A percentile compares a stretch with the other conserved stretches of the same genome.
Evolutionary conservation across 2,888 invertebrate genomes (phyloP).

Genomic region (Hirudinaria manillensis): DNA sequence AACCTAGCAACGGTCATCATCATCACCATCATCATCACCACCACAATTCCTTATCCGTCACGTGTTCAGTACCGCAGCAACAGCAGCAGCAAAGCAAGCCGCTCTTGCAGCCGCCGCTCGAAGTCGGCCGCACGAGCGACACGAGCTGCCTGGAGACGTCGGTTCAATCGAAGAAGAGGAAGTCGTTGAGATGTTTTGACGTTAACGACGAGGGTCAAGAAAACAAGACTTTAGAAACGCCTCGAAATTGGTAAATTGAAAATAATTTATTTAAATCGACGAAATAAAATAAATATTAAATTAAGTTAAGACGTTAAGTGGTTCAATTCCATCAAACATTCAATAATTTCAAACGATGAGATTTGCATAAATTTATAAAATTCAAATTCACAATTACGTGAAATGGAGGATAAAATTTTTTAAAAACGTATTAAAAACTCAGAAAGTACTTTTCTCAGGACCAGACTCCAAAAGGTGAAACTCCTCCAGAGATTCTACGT

Average conservation of each 20-base stretch:
- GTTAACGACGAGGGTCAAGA: neutral
- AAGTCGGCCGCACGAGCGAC: neutral
- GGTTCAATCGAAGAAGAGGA: conserved; percentile 1
- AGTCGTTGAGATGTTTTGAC: conserved; percentile 16
- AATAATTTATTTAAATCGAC: neutral
- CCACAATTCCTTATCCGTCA: neutral
- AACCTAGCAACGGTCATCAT: conserved; percentile 36
- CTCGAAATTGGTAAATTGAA: neutral
- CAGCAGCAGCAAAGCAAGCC: neutral
- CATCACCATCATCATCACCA: neutral
- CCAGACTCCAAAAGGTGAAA: conserved; percentile 22
- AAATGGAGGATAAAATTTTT: too few species aligned
- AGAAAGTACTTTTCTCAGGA: too few species aligned
- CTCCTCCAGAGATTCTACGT: conserved; percentile 23
- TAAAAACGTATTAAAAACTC: too few species aligned
- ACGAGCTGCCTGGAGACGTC: neutral
- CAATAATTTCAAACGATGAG: too few species aligned
- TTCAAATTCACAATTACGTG: too few species aligned
- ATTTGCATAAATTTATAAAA: too few species aligned
- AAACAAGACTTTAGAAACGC: neutral
- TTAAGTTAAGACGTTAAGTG: too few species aligned
- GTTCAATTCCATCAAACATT: too few species aligned
- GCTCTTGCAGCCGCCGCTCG: conserved; percentile 19
- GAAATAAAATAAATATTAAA: too few species aligned
- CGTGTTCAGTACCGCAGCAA: neutral